A percentile compares a stretch with the other conserved stretches of the same genome.
phyloP scores from a whole-genome alignment of 2,888 invertebrate species.

The Trilocha varians region DNA sequence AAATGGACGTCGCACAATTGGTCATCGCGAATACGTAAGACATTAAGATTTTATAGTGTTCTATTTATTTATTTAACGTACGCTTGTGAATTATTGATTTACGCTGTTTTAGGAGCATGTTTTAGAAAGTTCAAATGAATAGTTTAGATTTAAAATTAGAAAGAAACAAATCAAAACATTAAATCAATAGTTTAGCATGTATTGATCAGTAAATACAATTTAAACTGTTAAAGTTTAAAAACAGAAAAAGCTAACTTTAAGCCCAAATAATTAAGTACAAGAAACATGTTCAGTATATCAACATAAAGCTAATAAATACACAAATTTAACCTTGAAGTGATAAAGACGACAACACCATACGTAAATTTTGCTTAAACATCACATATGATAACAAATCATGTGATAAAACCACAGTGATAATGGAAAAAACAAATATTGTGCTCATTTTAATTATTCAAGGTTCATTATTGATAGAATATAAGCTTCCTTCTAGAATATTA shows the following conservation, averaged over 20 bases:
- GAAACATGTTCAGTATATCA: neutral
- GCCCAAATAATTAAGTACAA: neutral
- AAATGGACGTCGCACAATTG: constrained; percentile 49
- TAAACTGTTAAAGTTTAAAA: too few relatives aligned
- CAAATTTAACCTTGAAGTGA: constrained; percentile 12
- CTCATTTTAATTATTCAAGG: neutral
- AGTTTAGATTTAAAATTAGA: too few relatives aligned
- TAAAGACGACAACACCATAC: neutral
- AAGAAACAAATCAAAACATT: too few relatives aligned
- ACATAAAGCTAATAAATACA: constrained; percentile 10
- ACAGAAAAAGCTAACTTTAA: too few relatives aligned
- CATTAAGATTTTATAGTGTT: constrained; percentile 9
- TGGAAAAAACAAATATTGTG: neutral
- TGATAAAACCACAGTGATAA: neutral
- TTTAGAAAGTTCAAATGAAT: neutral
- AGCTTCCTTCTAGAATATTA: neutral
- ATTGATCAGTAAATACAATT: too few relatives aligned
- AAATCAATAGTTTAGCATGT: too few relatives aligned
- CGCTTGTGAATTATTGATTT: neutral
- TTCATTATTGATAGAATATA: too few relatives aligned
- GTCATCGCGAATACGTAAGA: constrained; percentile 60
- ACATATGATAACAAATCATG: neutral
- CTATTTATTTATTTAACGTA: neutral
- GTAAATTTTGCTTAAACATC: neutral
- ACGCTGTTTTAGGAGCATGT: neutral